Percentiles rank a stretch among this genome's conserved stretches.
These are phyloP conservation scores for Psittacus erithacus DNA, from an alignment of 2,113 vertebrate species.

Conservation along the genomic window DNA sequence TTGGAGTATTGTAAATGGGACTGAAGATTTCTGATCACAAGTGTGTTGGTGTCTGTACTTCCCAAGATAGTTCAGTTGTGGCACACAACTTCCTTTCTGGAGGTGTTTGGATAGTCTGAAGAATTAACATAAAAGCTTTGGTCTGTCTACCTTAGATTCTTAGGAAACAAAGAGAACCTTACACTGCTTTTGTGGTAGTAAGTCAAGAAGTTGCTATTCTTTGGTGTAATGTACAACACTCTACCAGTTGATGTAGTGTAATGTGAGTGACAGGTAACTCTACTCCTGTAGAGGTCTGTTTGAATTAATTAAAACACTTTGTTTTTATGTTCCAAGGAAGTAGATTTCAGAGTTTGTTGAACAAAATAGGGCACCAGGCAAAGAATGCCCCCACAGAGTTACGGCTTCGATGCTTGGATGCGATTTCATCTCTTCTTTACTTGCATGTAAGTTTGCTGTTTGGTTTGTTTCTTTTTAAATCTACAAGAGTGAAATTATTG, in stretches of 20 bases:
- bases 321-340: constrained; percentile 68
- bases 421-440: constrained; percentile 85
- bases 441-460: constrained; percentile 79
- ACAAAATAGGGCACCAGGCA: constrained; percentile 83
- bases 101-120: not conserved
- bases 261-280: not conserved
- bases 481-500: not conserved
- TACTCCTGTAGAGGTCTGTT: not conserved
- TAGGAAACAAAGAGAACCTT: not conserved
- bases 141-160: fast-evolving
- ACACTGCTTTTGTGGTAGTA: not conserved
- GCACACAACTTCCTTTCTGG: not conserved
- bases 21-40: not conserved
- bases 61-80: not conserved
- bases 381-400: constrained; percentile 83
- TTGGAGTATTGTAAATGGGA: not conserved
- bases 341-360: constrained; percentile 81
- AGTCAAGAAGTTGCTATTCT: not conserved
- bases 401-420: constrained; percentile 88
- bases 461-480: not conserved
- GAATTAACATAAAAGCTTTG: not conserved
- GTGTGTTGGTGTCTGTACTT: not conserved
- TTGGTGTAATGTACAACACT: not conserved
- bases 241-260: not conserved
- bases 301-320: not conserved